Evolutionary conservation across 2,797 vertebrate species (phyloP).

Genomic region (Sardinella longiceps): DNA sequence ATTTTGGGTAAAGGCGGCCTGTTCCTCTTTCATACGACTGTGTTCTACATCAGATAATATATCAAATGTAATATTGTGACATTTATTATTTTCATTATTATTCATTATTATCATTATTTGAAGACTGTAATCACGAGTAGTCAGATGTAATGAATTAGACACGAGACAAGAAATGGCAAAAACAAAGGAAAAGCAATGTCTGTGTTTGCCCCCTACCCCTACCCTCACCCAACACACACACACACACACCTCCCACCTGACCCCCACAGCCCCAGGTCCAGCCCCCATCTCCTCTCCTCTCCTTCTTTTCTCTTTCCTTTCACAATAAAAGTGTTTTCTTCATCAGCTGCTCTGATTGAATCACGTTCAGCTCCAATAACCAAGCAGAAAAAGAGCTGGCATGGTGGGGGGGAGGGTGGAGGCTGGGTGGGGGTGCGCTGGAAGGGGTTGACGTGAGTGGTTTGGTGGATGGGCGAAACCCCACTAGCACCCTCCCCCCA

Average conservation of each 20-base stretch:
- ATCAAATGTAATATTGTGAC: no score
- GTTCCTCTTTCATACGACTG: neutral
- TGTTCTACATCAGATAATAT: neutral
- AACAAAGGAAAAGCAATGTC: slow-evolving; percentile 7
- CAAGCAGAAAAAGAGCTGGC: slow-evolving; percentile 51
- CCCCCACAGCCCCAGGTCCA: neutral
- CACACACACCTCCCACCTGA: neutral
- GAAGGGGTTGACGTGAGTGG: slow-evolving; percentile 21
- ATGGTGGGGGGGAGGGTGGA: slow-evolving; percentile 34
- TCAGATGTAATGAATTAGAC: neutral
- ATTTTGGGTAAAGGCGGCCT: neutral
- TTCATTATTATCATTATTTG: no score
- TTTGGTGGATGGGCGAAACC: neutral
- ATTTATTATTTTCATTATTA: no score
- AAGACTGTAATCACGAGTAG: neutral
- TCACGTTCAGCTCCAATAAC: slow-evolving; percentile 60
- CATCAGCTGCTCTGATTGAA: slow-evolving; percentile 57
- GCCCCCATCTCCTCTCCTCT: slow-evolving; percentile 40
- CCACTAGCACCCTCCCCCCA: neutral
- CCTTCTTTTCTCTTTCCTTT: slow-evolving; percentile 41
- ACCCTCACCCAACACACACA: no score
- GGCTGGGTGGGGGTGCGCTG: slow-evolving; percentile 31
- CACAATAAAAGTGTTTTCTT: slow-evolving; percentile 53
- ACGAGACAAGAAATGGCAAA: neutral
- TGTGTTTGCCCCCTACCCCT: neutral